Conservation (phyloP, 1,140 invertebrate species). For the Acromyrmex charruanus region DNA sequence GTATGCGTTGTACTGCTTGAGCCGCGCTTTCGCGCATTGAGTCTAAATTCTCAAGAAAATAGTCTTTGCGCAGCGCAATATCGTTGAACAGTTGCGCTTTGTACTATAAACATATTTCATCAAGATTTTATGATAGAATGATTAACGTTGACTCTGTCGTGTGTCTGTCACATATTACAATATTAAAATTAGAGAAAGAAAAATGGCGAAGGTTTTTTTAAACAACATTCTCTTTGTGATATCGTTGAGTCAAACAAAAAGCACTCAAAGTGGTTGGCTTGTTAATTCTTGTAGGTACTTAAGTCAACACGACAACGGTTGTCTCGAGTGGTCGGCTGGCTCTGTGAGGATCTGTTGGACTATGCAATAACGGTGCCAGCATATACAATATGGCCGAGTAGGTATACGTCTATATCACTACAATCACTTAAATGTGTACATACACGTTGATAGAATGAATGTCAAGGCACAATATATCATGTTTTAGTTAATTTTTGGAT, state of each 20-base stretch:
- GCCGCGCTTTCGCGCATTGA: conserved; percentile 45
- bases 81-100: conserved; percentile 16
- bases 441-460: conserved; percentile 44
- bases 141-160: background rate
- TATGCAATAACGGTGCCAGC: conserved; percentile 28
- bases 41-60: conserved; percentile 43
- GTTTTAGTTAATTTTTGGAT: conserved; percentile 54
- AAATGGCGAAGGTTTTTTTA: background rate
- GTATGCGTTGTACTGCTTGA: conserved; percentile 29
- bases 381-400: conserved; percentile 45
- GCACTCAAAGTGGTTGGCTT: conserved; percentile 63
- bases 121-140: background rate
- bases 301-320: conserved; percentile 77
- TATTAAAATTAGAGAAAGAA: background rate
- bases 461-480: conserved; percentile 59
- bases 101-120: conserved; percentile 4
- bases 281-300: conserved; percentile 78
- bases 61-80: conserved; percentile 1
- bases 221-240: background rate
- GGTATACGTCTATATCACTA: conserved; percentile 43
- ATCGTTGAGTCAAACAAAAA: conserved; percentile 70
- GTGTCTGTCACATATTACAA: background rate
- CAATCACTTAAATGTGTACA: conserved; percentile 9
- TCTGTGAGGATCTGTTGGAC: conserved; percentile 69
- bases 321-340: conserved; percentile 76